Conservation (phyloP, 2,888 invertebrate genomes). For the Cheilosia vernalis region DNA sequence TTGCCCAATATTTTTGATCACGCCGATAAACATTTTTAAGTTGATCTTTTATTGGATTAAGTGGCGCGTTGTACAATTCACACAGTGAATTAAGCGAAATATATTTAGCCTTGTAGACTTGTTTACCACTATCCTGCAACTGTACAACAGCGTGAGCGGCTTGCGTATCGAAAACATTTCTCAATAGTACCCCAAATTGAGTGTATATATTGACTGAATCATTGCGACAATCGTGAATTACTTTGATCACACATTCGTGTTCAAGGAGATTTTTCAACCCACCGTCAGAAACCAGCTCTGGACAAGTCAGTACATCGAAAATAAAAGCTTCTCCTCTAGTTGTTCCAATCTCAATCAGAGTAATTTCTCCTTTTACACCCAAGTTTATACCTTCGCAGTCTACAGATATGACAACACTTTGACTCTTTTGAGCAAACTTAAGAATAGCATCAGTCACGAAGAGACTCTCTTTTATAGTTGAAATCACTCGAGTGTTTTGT, state of each 20-base stretch:
- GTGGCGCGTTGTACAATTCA: conserved; percentile 93
- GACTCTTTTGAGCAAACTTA: conserved; percentile 84
- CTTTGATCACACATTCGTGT: conserved; percentile 92
- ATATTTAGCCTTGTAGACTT: conserved; percentile 97
- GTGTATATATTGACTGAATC: conserved; percentile 94
- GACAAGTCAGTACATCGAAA: conserved; percentile 94
- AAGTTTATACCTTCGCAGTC: conserved; percentile 97
- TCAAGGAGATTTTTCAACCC: conserved; percentile 92
- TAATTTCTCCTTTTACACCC: conserved; percentile 94
- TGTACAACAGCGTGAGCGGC: conserved; percentile 96
- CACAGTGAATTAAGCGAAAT: conserved; percentile 96
- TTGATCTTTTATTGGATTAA: conserved; percentile 96
- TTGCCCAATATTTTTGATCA: conserved; percentile 95
- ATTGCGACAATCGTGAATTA: conserved; percentile 96
- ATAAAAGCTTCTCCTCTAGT: conserved; percentile 92
- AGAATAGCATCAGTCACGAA: conserved; percentile 90
- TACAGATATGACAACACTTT: conserved; percentile 89
- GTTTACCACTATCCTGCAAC: conserved; percentile 93
- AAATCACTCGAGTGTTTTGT: conserved; percentile 92
- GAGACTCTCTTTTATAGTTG: conserved; percentile 90
- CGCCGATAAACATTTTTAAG: conserved; percentile 92
- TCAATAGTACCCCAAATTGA: conserved; percentile 92
- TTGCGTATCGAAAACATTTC: conserved; percentile 96
- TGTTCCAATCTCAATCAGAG: conserved; percentile 93
- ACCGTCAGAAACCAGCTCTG: conserved; percentile 90